Evolutionary conservation across 2,113 vertebrate genomes (phyloP).

Genomic region (Otis tarda): DNA sequence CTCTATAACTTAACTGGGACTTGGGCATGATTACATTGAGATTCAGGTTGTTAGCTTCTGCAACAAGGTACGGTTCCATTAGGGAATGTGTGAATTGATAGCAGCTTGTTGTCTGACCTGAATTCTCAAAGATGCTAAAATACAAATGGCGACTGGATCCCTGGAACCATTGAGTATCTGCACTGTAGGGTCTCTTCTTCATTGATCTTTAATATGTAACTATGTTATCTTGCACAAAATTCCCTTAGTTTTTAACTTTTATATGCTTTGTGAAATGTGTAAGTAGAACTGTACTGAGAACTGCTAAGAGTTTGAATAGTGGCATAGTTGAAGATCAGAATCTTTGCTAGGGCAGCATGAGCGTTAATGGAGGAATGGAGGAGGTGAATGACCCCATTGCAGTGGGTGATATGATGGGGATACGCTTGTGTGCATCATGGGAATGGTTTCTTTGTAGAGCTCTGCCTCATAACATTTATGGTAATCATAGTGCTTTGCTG

Average conservation of each 20-base stretch:
- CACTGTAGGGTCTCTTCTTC: background rate
- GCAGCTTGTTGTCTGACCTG: background rate
- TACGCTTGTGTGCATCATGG: background rate
- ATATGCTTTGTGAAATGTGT: background rate
- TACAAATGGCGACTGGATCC: background rate
- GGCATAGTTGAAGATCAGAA: background rate
- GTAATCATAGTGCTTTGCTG: background rate
- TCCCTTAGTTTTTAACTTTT: background rate
- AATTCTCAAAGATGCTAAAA: background rate
- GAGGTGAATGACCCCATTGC: background rate
- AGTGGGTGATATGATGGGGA: background rate
- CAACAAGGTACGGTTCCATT: background rate
- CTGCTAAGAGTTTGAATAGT: background rate
- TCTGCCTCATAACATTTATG: background rate
- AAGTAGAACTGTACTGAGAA: background rate
- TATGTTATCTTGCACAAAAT: background rate
- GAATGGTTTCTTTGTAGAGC: background rate
- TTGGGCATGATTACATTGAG: background rate
- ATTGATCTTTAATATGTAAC: background rate
- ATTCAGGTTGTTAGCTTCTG: background rate
- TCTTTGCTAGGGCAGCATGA: background rate
- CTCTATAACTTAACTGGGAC: background rate
- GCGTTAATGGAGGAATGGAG: background rate
- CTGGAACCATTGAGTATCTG: background rate
- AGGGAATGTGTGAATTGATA: background rate